Conservation (phyloP, 2,113 vertebrate genomes). For the Bagarius yarrelli region DNA sequence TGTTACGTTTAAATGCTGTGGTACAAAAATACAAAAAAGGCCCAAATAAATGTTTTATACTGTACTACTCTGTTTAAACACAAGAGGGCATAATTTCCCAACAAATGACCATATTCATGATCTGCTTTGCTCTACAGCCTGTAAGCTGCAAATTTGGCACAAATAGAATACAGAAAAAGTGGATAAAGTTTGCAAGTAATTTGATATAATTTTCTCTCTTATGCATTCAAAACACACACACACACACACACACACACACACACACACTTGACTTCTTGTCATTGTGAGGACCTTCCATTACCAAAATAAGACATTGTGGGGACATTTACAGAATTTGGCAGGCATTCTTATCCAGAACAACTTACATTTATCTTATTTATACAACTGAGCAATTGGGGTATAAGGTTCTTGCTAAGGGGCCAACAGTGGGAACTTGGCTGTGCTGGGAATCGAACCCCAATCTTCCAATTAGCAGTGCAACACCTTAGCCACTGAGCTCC, state of each 20-base stretch:
- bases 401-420: no score
- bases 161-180: not conserved
- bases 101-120: not conserved
- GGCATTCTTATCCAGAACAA: no score
- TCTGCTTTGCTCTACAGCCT: not conserved
- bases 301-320: not conserved
- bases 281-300: not conserved
- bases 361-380: no score
- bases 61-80: constrained; percentile 14
- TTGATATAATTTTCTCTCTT: not conserved
- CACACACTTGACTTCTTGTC: not conserved
- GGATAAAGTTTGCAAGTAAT: not conserved
- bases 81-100: constrained; percentile 41
- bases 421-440: no score
- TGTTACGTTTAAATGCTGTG: not conserved
- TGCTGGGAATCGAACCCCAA: no score
- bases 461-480: no score
- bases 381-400: no score
- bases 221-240: not conserved
- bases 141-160: not conserved
- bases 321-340: not conserved
- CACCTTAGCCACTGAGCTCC: no score
- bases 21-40: not conserved
- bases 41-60: not conserved
- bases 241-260: not conserved